Evolutionary conservation across 2,797 vertebrate genomes (phyloP), one percentile per base, ranked within the genome.

Genomic region (Bovichtus diacanthus): DNA sequence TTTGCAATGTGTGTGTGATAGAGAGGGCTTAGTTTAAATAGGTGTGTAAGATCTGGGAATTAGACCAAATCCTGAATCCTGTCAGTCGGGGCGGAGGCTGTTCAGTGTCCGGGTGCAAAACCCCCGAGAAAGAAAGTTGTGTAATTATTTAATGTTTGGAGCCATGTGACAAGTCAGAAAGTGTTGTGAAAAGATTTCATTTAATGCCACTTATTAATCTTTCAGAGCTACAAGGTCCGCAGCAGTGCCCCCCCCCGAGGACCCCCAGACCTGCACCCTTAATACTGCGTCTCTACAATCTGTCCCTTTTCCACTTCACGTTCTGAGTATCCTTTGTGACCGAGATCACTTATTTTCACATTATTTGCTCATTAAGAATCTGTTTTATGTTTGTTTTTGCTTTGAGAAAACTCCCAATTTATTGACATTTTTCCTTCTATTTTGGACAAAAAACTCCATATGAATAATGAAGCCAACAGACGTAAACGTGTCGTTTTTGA

Each of bases 261-360:
- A 85, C 60, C 56, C 55, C 56, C 36, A 51, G 53, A 81, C 70
- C 82, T 68, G 59, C 64, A 68, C 70, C 77, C 69, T 79, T 80
- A 85, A 82, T 16, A 87, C 84, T 90, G 91, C 88, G 90, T 91
- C 87, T 86, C 84, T 66, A 88, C 89, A 93, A 92, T 93, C 90
- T 60, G n/a, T n/a, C n/a, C n/a, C n/a, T n/a, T n/a, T n/a, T n/a
- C n/a, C n/a, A n/a, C n/a, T n/a, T n/a, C n/a, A n/a, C n/a, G n/a
- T n/a, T n/a, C n/a, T n/a, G 18, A 66, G 13, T 27, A 44, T 69
- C 19, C 27, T 47, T 39, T 41, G 25, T 70, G 43, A 67, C 46
- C 43, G 23, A n/a, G 29, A 50, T 69, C 34, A 29, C 3, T 15
- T 55, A 18, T 21, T 25, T 3, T 44, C 5, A 34, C 31, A 1